These are phyloP conservation scores for Hydra vulgaris DNA, from an alignment of 30 jellyfish, hydroid and myxozoan species.

Conservation along the genomic window DNA sequence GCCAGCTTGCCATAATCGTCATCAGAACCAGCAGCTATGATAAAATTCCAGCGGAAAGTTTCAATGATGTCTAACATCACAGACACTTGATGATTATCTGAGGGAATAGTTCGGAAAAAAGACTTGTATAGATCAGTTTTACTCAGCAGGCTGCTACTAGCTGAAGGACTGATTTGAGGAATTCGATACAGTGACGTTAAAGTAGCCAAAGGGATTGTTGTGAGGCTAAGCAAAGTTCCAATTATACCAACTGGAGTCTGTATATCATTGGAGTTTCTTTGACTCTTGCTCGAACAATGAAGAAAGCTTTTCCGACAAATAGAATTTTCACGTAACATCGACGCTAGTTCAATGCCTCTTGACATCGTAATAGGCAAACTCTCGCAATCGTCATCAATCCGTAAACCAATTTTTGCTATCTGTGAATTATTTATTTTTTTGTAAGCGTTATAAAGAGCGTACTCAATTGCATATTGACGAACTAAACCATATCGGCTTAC, in stretches of 20 bases:
- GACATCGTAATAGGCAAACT: constrained; percentile 64
- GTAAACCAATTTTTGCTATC: constrained; percentile 48
- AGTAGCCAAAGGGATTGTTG: constrained; percentile 84
- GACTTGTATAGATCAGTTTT: constrained; percentile 60
- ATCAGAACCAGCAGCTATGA: constrained; percentile 82
- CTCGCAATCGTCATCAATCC: constrained; percentile 63
- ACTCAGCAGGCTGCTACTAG: constrained; percentile 72
- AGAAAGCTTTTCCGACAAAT: constrained; percentile 77
- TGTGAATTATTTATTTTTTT: constrained; percentile 24
- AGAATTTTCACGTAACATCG: constrained; percentile 71
- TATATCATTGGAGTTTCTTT: constrained; percentile 24
- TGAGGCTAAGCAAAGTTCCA: constrained; percentile 62
- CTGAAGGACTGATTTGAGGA: constrained; percentile 83
- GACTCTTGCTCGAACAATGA: constrained; percentile 33
- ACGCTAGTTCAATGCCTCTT: constrained; percentile 82
- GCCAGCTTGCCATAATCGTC: constrained; percentile 90
- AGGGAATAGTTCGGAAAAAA: constrained; percentile 82
- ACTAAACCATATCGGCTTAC: constrained; percentile 40
- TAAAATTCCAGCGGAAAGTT: constrained; percentile 61
- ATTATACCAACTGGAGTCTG: constrained; percentile 44
- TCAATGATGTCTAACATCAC: constrained; percentile 70
- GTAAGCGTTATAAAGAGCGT: constrained; percentile 39
- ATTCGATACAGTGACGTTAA: constrained; percentile 49
- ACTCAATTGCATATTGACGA: constrained; percentile 47
- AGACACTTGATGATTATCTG: constrained; percentile 65